phyloP scores from a whole-genome alignment of 2,888 invertebrate species.

The Thera britannica region DNA sequence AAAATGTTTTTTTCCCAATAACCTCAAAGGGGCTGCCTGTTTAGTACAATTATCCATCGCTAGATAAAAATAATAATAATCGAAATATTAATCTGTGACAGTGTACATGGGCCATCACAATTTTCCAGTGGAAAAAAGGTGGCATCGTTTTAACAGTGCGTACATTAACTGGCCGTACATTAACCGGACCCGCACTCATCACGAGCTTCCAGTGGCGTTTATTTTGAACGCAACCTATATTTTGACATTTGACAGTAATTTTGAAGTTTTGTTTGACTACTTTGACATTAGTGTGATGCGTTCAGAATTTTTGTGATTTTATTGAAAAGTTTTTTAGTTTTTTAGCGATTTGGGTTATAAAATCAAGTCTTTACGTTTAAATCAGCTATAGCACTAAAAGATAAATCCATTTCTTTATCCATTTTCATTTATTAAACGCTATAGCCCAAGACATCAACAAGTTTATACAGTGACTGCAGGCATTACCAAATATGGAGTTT shows the following conservation, averaged over 20 bases:
- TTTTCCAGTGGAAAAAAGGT: too few species aligned
- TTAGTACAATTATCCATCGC: too few species aligned
- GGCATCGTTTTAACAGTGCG: too few species aligned
- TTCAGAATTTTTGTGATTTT: constrained; percentile 58
- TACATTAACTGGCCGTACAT: too few species aligned
- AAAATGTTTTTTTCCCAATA: too few species aligned
- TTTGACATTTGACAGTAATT: constrained; percentile 37
- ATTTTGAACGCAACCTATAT: constrained; percentile 49
- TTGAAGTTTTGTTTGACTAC: constrained; percentile 21
- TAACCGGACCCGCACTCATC: too few species aligned
- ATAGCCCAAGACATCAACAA: constrained; percentile 40
- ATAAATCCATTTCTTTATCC: neutral
- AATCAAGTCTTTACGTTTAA: constrained; percentile 36
- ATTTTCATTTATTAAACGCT: constrained; percentile 6
- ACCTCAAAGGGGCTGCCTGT: too few species aligned
- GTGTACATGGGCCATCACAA: too few species aligned
- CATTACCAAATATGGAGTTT: constrained; percentile 89
- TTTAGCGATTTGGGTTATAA: constrained; percentile 29
- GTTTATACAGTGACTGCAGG: constrained; percentile 77
- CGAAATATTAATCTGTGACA: too few species aligned
- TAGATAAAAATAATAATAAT: too few species aligned
- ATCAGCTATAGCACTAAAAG: constrained; percentile 4
- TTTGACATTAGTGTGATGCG: constrained; percentile 59
- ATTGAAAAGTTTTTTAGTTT: constrained; percentile 48
- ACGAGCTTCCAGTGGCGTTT: neutral